Conservation (phyloP, 2,797 vertebrate genomes). For the Myiotriccus ornatus region DNA sequence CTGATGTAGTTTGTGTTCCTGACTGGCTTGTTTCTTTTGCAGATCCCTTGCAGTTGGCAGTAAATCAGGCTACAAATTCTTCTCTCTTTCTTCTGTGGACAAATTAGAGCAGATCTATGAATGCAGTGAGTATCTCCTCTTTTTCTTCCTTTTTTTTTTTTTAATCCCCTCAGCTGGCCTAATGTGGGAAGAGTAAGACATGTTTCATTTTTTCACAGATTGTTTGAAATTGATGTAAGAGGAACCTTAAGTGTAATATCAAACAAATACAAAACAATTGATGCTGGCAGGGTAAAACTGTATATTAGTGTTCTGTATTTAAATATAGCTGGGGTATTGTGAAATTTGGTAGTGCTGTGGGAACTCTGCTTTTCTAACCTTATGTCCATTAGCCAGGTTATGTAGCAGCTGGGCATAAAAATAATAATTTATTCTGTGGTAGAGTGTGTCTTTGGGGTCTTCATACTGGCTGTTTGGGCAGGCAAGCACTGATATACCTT, state of each 20-base stretch:
- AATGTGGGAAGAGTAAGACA: background rate
- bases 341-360: background rate
- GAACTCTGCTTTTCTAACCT: background rate
- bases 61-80: constrained; percentile 98
- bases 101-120: constrained; percentile 99
- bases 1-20: constrained; percentile 22
- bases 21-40: constrained; percentile 63
- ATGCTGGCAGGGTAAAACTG: background rate
- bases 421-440: background rate
- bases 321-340: background rate
- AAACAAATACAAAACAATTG: background rate
- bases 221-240: background rate
- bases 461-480: background rate
- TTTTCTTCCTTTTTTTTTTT: background rate
- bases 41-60: constrained; percentile 98
- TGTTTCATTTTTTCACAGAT: background rate
- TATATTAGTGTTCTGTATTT: background rate
- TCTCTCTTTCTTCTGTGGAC: constrained; percentile 97
- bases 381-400: background rate
- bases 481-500: background rate
- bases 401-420: background rate
- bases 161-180: background rate
- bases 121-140: constrained; percentile 89
- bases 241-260: background rate
- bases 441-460: background rate